Evolutionary conservation across 2,797 vertebrate genomes (phyloP).

Genomic region (Rhadinocentrus ornatus): DNA sequence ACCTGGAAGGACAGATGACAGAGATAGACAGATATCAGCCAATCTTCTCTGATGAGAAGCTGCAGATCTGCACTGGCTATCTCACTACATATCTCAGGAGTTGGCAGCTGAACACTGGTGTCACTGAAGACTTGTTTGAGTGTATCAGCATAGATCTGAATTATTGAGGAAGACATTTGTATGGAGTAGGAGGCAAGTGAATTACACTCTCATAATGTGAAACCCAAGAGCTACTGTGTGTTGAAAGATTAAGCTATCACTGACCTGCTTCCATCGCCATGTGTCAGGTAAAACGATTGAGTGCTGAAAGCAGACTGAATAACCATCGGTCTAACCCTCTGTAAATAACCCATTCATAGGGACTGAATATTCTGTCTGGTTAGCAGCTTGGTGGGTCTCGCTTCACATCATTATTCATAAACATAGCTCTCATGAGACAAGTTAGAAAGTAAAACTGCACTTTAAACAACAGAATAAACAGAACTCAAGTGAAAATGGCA

Average conservation of each 20-base stretch:
- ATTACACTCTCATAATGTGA: conserved; percentile 69
- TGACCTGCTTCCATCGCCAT: conserved; percentile 63
- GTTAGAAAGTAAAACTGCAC: not conserved
- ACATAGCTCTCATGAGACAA: not conserved
- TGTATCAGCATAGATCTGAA: conserved; percentile 58
- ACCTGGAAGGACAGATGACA: conserved; percentile 80
- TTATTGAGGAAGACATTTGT: conserved; percentile 79
- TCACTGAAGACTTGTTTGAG: conserved; percentile 53
- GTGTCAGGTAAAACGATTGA: conserved; percentile 49
- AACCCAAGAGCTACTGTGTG: conserved; percentile 57
- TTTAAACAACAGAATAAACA: conserved; percentile 5
- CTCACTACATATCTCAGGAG: conserved; percentile 14
- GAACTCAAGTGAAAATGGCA: conserved; percentile 6
- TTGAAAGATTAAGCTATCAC: conserved; percentile 62
- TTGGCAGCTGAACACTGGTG: conserved; percentile 44
- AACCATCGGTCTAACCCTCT: conserved; percentile 10
- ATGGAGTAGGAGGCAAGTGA: conserved; percentile 68
- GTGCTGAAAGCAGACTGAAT: conserved; percentile 32
- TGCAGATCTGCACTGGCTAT: conserved; percentile 4
- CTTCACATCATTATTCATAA: conserved; percentile 19
- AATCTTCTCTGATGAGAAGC: conserved; percentile 29
- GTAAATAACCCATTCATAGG: conserved; percentile 27
- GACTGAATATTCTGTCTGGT: conserved; percentile 22
- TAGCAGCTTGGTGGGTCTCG: conserved; percentile 12
- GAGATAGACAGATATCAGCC: conserved; percentile 30